Evolutionary conservation across 2,113 vertebrate species (phyloP).

Genomic region (Spizaetus ornatus): DNA sequence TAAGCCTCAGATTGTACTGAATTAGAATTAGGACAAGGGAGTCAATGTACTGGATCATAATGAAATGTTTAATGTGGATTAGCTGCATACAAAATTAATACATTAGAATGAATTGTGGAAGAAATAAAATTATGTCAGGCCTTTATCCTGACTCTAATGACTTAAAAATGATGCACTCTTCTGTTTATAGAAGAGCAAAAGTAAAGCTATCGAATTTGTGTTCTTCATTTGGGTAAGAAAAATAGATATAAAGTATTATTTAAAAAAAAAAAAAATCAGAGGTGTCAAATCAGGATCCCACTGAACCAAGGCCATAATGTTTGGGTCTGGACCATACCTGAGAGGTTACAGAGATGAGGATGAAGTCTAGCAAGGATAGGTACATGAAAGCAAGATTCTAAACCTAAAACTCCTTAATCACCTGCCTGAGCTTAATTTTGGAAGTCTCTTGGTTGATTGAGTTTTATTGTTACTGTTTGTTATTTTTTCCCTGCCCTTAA

Average conservation of each 20-base stretch:
- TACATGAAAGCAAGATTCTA: not conserved
- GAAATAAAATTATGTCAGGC: not conserved
- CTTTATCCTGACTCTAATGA: slow-evolving; percentile 22
- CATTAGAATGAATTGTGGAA: slow-evolving; percentile 29
- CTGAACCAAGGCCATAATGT: not conserved
- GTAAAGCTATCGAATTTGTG: not conserved
- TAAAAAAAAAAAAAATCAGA: not conserved
- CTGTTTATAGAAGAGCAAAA: slow-evolving; percentile 15
- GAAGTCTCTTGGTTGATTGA: not conserved
- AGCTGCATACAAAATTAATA: slow-evolving; percentile 45
- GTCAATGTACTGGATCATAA: slow-evolving; percentile 39
- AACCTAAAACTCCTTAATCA: not conserved
- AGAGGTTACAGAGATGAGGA: not conserved
- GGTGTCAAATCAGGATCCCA: not conserved
- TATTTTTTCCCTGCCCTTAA: not conserved
- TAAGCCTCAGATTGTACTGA: not conserved
- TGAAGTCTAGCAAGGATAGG: not conserved
- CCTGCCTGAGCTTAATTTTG: not conserved
- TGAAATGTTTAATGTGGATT: slow-evolving; percentile 53
- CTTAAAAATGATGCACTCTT: not conserved
- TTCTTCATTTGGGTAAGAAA: not conserved
- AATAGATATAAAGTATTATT: not conserved
- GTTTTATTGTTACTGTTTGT: not conserved
- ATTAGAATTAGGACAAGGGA: slow-evolving; percentile 33
- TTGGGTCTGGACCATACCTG: not conserved